Conservation (phyloP, 1,140 invertebrate genomes). For the Scaptomyza graminum region DNA sequence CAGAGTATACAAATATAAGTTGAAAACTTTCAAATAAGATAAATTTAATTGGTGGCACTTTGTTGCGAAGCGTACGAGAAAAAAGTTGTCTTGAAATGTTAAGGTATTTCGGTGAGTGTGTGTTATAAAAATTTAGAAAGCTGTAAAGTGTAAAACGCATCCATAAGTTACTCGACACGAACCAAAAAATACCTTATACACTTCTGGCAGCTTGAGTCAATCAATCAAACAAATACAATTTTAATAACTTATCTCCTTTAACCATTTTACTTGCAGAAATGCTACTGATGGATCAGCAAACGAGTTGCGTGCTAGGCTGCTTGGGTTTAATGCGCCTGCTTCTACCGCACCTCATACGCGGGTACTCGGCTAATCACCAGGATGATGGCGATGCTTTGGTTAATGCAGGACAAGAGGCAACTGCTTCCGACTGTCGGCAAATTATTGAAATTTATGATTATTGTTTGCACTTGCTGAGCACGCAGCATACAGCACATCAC, state of each 20-base stretch:
- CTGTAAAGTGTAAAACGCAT: conserved; percentile 12
- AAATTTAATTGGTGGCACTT: conserved; percentile 83
- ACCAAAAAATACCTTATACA: too few relatives aligned
- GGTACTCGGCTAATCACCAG: conserved; percentile 54
- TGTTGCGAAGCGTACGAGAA: conserved; percentile 69
- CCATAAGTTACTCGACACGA: too few relatives aligned
- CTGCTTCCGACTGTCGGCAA: conserved; percentile 68
- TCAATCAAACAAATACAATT: conserved; percentile 9
- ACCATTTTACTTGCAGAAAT: conserved; percentile 77
- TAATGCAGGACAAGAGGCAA: conserved; percentile 42
- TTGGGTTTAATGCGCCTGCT: conserved; percentile 87
- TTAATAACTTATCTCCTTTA: not conserved
- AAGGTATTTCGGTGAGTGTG: conserved; percentile 24
- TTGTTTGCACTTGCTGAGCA: conserved; percentile 87
- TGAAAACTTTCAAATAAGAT: conserved; percentile 83
- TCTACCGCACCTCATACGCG: conserved; percentile 85
- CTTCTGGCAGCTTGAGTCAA: too few relatives aligned
- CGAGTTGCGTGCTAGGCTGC: conserved; percentile 87
- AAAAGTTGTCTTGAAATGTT: conserved; percentile 74
- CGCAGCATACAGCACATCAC: conserved; percentile 87
- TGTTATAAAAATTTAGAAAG: too few relatives aligned
- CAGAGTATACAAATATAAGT: conserved; percentile 80
- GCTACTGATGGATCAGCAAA: conserved; percentile 85
- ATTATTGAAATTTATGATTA: conserved; percentile 90
- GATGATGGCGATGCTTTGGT: conserved; percentile 67